phyloP scores from a whole-genome alignment of 2,797 vertebrate genomes.

The Sarcophilus harrisii region DNA sequence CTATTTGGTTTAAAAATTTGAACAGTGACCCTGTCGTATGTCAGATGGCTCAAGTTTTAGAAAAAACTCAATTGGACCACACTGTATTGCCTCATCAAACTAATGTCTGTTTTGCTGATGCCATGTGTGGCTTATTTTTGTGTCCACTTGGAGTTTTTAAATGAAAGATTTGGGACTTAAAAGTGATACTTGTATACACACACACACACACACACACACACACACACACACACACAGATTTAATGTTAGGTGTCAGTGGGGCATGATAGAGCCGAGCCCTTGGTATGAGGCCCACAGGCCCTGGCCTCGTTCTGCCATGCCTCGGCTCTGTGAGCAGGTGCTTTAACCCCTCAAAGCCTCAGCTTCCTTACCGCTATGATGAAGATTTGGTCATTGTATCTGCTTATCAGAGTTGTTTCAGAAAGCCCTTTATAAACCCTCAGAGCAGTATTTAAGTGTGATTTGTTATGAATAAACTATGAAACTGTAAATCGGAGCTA shows the following conservation, averaged over 20 bases:
- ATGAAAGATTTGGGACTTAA: background rate
- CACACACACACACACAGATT: no score
- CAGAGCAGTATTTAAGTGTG: background rate
- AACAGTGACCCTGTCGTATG: background rate
- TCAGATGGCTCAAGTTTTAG: background rate
- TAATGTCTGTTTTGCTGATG: background rate
- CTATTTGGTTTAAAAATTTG: slow-evolving; percentile 33
- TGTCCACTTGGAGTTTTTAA: slow-evolving; percentile 42
- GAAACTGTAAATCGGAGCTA: background rate
- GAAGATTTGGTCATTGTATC: background rate
- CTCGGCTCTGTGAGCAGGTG: no score
- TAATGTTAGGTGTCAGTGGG: background rate
- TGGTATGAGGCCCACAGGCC: accelerated
- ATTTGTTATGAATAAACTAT: background rate
- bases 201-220: no score
- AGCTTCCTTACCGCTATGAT: background rate
- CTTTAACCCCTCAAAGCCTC: background rate
- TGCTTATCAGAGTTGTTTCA: background rate
- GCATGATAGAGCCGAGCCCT: background rate
- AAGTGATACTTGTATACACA: no score
- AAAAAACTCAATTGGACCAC: background rate
- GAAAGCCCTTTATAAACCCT: background rate
- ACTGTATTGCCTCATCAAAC: slow-evolving; percentile 5
- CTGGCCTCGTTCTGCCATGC: background rate
- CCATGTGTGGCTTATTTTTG: background rate